Evolutionary conservation across 2,888 invertebrate species (phyloP).

Genomic region (Xylota sylvarum): DNA sequence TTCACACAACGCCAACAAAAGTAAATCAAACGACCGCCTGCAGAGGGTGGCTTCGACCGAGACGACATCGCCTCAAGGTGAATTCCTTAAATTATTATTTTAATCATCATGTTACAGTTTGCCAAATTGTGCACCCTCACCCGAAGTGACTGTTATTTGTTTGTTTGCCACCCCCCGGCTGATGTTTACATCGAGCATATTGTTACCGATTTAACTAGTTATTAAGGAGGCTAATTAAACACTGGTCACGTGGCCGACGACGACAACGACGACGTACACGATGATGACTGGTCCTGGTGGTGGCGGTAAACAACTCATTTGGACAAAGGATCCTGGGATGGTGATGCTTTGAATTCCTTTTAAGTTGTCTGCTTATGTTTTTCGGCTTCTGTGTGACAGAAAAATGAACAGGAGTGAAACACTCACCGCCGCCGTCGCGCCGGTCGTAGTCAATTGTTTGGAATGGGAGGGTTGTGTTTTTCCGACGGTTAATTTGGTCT

Average conservation of each 20-base stretch:
- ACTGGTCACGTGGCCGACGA: constrained; percentile 78
- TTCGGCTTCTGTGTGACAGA: constrained; percentile 34
- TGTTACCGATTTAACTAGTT: constrained; percentile 77
- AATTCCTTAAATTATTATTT: constrained; percentile 77
- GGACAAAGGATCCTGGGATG: constrained; percentile 65
- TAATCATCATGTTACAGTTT: constrained; percentile 77
- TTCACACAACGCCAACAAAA: constrained; percentile 61
- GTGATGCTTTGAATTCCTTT: constrained; percentile 54
- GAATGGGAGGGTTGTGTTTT: constrained; percentile 31
- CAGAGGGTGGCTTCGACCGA: constrained; percentile 45
- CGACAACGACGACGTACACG: too few relatives aligned
- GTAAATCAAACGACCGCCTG: constrained; percentile 54
- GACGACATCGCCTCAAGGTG: constrained; percentile 73
- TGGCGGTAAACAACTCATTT: constrained; percentile 70
- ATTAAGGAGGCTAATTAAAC: constrained; percentile 79
- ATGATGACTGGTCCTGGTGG: constrained; percentile 56
- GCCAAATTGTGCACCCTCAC: constrained; percentile 13
- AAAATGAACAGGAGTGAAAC: constrained; percentile 46
- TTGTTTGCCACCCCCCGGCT: constrained; percentile 47
- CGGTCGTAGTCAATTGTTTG: not conserved
- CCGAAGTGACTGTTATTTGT: constrained; percentile 47
- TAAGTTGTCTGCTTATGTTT: constrained; percentile 46
- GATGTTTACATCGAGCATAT: constrained; percentile 75
- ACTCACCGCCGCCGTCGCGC: constrained; percentile 12
- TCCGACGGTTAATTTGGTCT: constrained; percentile 31